phyloP scores from a whole-genome alignment of 2,797 vertebrate genomes.

The Silurus lanzhouensis region DNA sequence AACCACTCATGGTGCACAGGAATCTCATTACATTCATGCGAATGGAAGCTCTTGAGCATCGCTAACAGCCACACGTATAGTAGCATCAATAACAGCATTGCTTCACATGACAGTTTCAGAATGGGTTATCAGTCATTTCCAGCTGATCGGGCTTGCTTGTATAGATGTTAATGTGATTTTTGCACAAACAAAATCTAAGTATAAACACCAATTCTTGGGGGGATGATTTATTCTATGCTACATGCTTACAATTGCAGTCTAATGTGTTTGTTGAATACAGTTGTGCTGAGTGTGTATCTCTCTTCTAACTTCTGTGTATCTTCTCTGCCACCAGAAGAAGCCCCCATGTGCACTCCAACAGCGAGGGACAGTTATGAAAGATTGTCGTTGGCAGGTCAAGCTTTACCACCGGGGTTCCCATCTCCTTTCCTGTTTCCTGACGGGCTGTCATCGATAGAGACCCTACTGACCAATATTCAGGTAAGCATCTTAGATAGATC shows the following conservation, averaged over 20 bases:
- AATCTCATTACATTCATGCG: slow-evolving; percentile 80
- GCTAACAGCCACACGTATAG: slow-evolving; percentile 71
- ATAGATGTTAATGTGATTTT: slow-evolving; percentile 74
- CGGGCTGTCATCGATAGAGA: slow-evolving; percentile 98
- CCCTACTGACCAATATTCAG: slow-evolving; percentile 97
- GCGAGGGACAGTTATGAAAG: slow-evolving; percentile 98
- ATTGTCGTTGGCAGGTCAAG: slow-evolving; percentile 92
- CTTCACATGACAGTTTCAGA: slow-evolving; percentile 75
- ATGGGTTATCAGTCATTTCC: slow-evolving; percentile 81
- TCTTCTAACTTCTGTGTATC: slow-evolving; percentile 40
- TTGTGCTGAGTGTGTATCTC: slow-evolving; percentile 50
- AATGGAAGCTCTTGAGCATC: slow-evolving; percentile 76
- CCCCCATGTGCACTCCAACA: slow-evolving; percentile 93
- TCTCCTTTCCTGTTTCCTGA: slow-evolving; percentile 98
- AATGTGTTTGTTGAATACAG: slow-evolving; percentile 40
- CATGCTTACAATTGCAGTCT: slow-evolving; percentile 40
- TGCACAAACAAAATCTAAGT: slow-evolving; percentile 62
- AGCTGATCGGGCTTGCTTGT: slow-evolving; percentile 76
- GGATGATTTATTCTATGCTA: slow-evolving; percentile 56
- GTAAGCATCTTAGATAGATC: slow-evolving; percentile 57
- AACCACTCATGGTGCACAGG: slow-evolving; percentile 47
- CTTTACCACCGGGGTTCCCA: slow-evolving; percentile 93
- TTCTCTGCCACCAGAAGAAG: slow-evolving; percentile 91
- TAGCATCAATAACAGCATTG: slow-evolving; percentile 77
- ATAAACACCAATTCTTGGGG: slow-evolving; percentile 58